A percentile compares a stretch with the other conserved stretches of the same genome.
Conservation (phyloP, 2,888 invertebrate genomes). For the Himalopsyche japonica region DNA sequence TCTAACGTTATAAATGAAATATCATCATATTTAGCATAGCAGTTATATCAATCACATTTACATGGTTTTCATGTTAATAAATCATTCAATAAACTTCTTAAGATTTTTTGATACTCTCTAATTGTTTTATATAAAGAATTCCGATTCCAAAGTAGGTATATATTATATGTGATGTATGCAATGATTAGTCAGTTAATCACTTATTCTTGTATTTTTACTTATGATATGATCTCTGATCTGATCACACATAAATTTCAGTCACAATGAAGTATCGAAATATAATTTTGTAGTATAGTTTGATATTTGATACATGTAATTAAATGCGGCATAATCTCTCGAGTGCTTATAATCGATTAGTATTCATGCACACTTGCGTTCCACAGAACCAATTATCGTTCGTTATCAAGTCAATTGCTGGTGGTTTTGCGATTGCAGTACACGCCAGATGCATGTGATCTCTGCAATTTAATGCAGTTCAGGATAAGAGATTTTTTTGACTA, state of each 20-base stretch:
- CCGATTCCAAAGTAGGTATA: too few relatives aligned
- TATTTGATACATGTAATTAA: neutral
- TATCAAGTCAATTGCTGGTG: neutral
- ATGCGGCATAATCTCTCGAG: neutral
- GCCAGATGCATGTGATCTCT: neutral
- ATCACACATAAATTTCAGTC: neutral
- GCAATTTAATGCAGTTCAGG: neutral
- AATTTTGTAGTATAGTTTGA: neutral
- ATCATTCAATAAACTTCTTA: too few relatives aligned
- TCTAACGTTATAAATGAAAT: too few relatives aligned
- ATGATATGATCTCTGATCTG: neutral
- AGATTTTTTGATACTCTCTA: too few relatives aligned
- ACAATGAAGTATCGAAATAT: neutral
- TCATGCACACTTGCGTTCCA: neutral
- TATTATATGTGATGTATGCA: too few relatives aligned
- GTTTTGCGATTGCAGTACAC: neutral
- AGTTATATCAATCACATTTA: too few relatives aligned
- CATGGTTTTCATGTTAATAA: too few relatives aligned
- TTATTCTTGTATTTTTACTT: neutral
- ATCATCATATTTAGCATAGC: too few relatives aligned
- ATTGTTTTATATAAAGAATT: too few relatives aligned
- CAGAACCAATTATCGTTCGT: neutral
- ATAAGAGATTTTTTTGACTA: neutral
- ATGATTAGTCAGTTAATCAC: too few relatives aligned
- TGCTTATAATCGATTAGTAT: neutral